These are phyloP conservation scores for Microcaecilia unicolor DNA, from an alignment of 2,797 vertebrate genomes.

Conservation along the genomic window DNA sequence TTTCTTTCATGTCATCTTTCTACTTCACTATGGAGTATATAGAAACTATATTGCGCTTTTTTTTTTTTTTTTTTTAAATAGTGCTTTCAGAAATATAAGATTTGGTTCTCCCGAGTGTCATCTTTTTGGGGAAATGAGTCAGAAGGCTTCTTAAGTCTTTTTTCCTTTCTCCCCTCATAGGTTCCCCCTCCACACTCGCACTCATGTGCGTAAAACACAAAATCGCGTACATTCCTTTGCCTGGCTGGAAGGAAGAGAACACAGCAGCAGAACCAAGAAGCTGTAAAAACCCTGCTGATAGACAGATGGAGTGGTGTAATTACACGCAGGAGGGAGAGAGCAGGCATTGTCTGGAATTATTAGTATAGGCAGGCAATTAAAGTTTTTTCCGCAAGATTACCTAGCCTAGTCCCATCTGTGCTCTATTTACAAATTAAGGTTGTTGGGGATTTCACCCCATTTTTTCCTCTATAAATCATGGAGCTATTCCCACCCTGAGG, in stretches of 20 bases:
- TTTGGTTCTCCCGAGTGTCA: conserved; percentile 36
- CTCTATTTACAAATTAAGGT: conserved; percentile 34
- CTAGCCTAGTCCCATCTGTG: conserved; percentile 65
- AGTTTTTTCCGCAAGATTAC: conserved; percentile 72
- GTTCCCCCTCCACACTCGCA: background rate
- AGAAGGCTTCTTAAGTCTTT: conserved; percentile 53
- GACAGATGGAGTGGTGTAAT: conserved; percentile 79
- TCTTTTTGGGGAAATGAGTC: conserved; percentile 37
- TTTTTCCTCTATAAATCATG: background rate
- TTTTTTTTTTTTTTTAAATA: conserved; percentile 30
- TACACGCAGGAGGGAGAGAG: conserved; percentile 60
- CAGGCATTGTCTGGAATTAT: conserved; percentile 52
- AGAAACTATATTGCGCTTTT: conserved; percentile 5
- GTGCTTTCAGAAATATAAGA: conserved; percentile 10
- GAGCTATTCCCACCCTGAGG: conserved; percentile 34
- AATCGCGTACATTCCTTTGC: too few relatives aligned
- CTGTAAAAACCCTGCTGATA: conserved; percentile 64
- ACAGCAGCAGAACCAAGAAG: conserved; percentile 30
- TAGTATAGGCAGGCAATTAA: conserved; percentile 69
- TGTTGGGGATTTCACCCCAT: background rate
- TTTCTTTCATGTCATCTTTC: conserved; percentile 6
- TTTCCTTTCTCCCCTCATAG: background rate
- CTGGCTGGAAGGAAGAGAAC: conserved; percentile 16
- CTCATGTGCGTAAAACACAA: too few relatives aligned
- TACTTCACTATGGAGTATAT: background rate